Percentiles rank a stretch among this genome's conserved stretches.
phyloP scores from a whole-genome alignment of 2,888 invertebrate genomes.

The Pelosia muscerda region DNA sequence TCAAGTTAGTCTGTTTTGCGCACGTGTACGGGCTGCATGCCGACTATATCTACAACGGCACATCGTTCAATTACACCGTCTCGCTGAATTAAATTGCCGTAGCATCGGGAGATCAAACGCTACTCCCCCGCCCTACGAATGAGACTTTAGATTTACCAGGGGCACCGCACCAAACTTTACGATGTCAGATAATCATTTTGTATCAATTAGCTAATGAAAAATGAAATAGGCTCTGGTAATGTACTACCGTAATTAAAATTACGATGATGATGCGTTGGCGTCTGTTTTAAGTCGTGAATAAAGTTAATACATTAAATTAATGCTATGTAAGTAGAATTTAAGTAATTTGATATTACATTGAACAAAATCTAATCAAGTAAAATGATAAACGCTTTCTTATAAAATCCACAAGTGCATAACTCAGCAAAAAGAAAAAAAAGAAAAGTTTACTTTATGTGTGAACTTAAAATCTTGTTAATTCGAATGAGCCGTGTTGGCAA shows the following conservation, averaged over 20 bases:
- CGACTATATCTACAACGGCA: conserved; percentile 51
- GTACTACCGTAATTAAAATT: conserved; percentile 80
- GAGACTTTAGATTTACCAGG: conserved; percentile 72
- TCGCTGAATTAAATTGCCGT: conserved; percentile 80
- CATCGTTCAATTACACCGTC: conserved; percentile 75
- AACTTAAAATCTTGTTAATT: neutral
- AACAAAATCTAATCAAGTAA: neutral
- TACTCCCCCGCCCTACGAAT: conserved; percentile 58
- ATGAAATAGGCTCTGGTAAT: conserved; percentile 77
- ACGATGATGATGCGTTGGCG: conserved; percentile 74
- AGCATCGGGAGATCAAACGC: conserved; percentile 76
- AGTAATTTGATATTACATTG: conserved; percentile 4
- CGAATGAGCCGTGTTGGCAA: conserved; percentile 1
- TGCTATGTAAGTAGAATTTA: conserved; percentile 25
- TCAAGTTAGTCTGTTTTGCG: conserved; percentile 79
- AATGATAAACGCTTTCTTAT: neutral
- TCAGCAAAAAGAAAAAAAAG: neutral
- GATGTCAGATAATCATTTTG: conserved; percentile 81
- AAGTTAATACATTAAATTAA: conserved; percentile 23
- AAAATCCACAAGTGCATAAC: neutral
- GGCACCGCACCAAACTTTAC: conserved; percentile 70
- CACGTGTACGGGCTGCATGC: conserved; percentile 67
- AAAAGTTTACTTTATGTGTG: neutral
- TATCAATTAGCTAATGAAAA: conserved; percentile 87
- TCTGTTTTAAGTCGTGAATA: conserved; percentile 71